Conservation (phyloP, 2,888 invertebrate species). For the Norana najaformis region DNA sequence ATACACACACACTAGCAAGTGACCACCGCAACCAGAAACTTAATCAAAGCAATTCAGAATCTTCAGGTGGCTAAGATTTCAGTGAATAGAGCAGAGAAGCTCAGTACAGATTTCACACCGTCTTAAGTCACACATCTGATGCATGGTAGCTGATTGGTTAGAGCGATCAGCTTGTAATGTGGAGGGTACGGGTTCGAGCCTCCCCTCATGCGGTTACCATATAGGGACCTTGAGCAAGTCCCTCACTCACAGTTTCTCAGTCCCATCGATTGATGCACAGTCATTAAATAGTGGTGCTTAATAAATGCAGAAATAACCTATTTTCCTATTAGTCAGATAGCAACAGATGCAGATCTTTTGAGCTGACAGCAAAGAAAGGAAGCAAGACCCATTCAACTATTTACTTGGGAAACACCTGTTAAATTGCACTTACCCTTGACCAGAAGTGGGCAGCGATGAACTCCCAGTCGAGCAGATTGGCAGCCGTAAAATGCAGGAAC, state of each 20-base stretch:
- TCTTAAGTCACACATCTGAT: too few relatives aligned
- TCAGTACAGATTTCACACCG: background rate
- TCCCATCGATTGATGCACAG: too few relatives aligned
- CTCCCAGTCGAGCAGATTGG: background rate
- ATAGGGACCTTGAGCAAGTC: too few relatives aligned
- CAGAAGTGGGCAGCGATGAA: slow-evolving; percentile 21
- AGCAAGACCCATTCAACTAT: background rate
- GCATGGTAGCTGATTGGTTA: too few relatives aligned
- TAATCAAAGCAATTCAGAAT: background rate
- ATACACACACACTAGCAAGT: background rate
- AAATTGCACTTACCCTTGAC: slow-evolving; percentile 19
- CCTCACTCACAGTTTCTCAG: too few relatives aligned
- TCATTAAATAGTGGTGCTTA: too few relatives aligned
- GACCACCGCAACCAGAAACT: background rate
- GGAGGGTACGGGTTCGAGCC: too few relatives aligned
- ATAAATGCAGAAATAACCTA: too few relatives aligned
- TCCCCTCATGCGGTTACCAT: too few relatives aligned
- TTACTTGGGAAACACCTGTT: background rate
- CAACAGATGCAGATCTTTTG: background rate
- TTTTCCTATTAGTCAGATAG: background rate
- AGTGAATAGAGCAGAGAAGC: background rate
- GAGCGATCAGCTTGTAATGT: too few relatives aligned
- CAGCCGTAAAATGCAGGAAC: slow-evolving; percentile 23
- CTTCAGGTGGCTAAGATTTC: background rate
- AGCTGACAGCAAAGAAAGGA: background rate